Percentiles rank a stretch among this genome's conserved stretches.
Evolutionary conservation across 2,113 vertebrate species (phyloP).

Genomic region (Willisornis vidua): DNA sequence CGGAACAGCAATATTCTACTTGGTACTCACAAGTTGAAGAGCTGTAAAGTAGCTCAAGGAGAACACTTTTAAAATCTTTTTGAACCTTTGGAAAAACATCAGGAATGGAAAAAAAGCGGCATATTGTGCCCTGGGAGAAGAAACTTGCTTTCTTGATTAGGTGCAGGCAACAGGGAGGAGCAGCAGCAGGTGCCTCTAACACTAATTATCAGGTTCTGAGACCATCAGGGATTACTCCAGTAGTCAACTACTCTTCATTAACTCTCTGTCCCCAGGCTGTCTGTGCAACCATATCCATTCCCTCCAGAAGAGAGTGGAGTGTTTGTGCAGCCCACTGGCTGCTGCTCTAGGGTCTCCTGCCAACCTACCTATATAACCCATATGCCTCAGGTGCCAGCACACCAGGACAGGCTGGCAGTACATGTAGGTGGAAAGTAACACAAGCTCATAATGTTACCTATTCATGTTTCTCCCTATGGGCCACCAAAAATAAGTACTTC

Average conservation of each 20-base stretch:
- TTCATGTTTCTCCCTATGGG: rapidly evolving
- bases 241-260: not conserved
- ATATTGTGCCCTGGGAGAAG: not conserved
- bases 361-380: rapidly evolving
- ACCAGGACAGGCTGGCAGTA: not conserved
- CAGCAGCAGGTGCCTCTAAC: conserved; percentile 8
- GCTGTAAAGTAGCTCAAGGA: not conserved
- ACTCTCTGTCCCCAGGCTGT: not conserved
- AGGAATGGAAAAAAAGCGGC: rapidly evolving
- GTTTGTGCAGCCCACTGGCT: rapidly evolving
- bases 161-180: not conserved
- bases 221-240: not conserved
- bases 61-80: not conserved
- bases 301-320: not conserved
- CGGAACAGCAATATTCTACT: not conserved
- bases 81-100: not conserved
- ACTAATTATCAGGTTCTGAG: not conserved
- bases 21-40: not conserved
- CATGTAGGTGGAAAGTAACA: rapidly evolving
- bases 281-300: not conserved
- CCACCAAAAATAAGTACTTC: not conserved
- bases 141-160: not conserved
- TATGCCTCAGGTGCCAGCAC: not conserved
- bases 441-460: not conserved
- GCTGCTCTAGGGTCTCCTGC: not conserved